These are phyloP conservation scores for Oreochromis tanganicae DNA, from an alignment of 2,113 vertebrate genomes.

Conservation along the genomic window DNA sequence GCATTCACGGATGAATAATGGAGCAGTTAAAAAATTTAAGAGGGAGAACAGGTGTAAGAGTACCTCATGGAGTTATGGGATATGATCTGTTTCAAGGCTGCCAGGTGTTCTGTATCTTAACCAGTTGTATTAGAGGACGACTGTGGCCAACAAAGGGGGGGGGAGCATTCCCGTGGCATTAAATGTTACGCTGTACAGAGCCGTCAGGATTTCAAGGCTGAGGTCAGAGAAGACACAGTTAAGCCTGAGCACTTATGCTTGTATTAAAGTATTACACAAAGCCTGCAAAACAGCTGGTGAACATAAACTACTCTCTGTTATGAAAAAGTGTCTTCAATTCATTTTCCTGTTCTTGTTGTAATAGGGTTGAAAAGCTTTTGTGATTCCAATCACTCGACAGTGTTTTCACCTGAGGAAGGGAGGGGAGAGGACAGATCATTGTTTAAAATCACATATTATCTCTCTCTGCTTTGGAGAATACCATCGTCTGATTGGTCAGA, in stretches of 20 bases:
- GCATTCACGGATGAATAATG: constrained; percentile 34
- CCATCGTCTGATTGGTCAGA: constrained; percentile 45
- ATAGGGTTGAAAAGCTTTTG: background rate
- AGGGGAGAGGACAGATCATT: background rate
- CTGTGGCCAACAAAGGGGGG: background rate
- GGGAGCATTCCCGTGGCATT: background rate
- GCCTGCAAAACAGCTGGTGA: constrained; percentile 5
- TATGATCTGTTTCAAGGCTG: constrained; percentile 20
- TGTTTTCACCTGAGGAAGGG: constrained; percentile 27
- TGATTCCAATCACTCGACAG: constrained; percentile 15
- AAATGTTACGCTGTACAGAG: background rate
- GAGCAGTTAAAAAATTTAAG: constrained; percentile 15
- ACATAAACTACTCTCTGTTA: background rate
- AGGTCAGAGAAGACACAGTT: constrained; percentile 23
- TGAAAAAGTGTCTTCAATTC: background rate
- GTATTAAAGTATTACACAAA: constrained; percentile 33
- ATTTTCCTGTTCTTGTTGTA: background rate
- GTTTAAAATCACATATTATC: constrained; percentile 14
- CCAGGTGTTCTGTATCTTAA: background rate
- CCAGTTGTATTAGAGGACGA: background rate
- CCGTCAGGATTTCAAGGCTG: background rate
- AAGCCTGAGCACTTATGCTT: constrained; percentile 25
- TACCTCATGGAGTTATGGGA: background rate
- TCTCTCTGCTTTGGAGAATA: background rate
- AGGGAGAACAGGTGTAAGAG: constrained; percentile 37